Evolutionary conservation across 1,140 invertebrate species (phyloP), one percentile per base, ranked within the genome.

Genomic region (Drosophila mojavensis): DNA sequence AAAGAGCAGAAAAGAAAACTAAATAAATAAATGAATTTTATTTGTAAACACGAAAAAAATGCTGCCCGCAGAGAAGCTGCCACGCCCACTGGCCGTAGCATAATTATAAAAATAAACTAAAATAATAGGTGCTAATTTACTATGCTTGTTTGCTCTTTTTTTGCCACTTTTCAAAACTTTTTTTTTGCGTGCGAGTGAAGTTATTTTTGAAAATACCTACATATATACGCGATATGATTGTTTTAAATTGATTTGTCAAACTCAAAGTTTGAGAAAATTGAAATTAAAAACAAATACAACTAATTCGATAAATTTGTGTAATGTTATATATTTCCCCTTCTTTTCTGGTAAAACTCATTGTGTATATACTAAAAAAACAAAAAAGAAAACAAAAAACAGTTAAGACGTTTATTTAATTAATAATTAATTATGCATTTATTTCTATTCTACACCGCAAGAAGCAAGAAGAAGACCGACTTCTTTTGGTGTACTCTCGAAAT

Each of bases 401-500:
- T 66, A 43, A 51, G 62, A 59, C 36, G 64, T 80, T 85, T 60
- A 68, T 53, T 63, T 70, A 68, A 80, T 77, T 70, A 80, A 85
- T 47, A 39, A 39, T 47, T 47, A 17, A 39, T 39, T 66, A 74
- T 84, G 84, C 84, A 89, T 89, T 81, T 88, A 89, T 88, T 88
- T 88, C 84, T 74, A 71, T 64, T 84, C 78, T 88, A 88, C 84
- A 88, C 70, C 82, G 78, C 56, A 61, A 88, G 84, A 89, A 89
- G 80, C 67, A 7, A 6, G 15, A 6, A 15, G 41, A 53, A 47
- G 6, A 69, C 15, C 45, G 69, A 60, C 75, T 88, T 89, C 81
- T 88, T 84, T 65, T 67, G 79, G 84, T 88, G 84, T 89, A 88
- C 65, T 88, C 69, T 83, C 54, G 84, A 88, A 88, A 88, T 88